These are phyloP conservation scores for Prionailurus bengalensis DNA, from an alignment of 2,113 vertebrate species.

Conservation along the genomic window DNA sequence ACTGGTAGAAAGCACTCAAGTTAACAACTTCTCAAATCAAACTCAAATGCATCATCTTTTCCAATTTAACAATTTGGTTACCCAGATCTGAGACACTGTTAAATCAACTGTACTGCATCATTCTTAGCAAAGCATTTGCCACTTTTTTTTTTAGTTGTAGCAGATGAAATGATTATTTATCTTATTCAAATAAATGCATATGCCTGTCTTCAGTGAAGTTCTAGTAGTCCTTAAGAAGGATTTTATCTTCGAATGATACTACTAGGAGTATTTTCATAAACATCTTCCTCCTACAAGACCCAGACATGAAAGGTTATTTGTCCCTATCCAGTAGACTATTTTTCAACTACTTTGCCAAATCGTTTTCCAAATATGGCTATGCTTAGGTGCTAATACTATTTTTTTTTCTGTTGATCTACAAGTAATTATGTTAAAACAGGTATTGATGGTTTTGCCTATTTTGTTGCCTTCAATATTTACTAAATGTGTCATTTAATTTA, in stretches of 20 bases:
- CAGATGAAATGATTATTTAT: neutral
- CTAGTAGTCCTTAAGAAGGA: neutral
- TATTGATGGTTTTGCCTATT: neutral
- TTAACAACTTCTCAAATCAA: neutral
- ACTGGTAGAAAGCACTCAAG: neutral
- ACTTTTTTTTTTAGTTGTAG: neutral
- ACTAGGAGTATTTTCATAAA: rapidly evolving
- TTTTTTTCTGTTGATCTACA: neutral
- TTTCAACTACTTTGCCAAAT: neutral
- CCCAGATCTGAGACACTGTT: neutral
- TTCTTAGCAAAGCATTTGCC: neutral
- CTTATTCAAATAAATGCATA: neutral
- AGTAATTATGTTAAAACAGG: neutral
- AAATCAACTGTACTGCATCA: neutral
- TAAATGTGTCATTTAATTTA: neutral
- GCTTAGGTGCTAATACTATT: neutral
- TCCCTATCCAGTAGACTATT: neutral
- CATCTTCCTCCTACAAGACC: neutral
- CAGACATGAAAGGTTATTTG: neutral
- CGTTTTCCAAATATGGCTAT: neutral
- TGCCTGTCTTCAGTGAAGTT: neutral
- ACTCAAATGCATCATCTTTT: neutral
- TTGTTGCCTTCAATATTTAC: neutral
- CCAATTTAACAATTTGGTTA: neutral
- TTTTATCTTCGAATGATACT: neutral